Percentiles rank a stretch among this genome's conserved stretches.
These are phyloP conservation scores for Eledona agricola DNA, from an alignment of 2,888 invertebrate species.

Conservation along the genomic window DNA sequence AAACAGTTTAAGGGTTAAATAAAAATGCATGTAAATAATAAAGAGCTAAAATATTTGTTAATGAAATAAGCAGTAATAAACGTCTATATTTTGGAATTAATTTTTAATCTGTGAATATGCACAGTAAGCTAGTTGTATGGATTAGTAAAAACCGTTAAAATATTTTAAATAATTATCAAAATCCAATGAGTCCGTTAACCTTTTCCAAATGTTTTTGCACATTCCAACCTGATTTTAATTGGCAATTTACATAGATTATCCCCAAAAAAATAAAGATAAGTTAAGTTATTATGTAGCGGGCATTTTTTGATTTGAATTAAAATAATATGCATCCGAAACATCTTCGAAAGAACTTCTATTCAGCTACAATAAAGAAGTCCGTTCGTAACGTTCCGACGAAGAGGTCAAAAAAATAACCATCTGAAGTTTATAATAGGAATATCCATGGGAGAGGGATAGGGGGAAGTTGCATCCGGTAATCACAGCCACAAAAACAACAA, in stretches of 20 bases:
- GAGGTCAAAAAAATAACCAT: slow-evolving; percentile 41
- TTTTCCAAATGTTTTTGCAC: slow-evolving; percentile 14
- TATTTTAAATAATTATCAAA: slow-evolving; percentile 20
- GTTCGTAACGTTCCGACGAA: slow-evolving; percentile 36
- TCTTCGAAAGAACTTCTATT: slow-evolving; percentile 9
- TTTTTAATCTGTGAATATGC: too few relatives aligned
- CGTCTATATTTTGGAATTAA: too few relatives aligned
- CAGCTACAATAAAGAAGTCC: slow-evolving; percentile 25
- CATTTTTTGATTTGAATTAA: too few relatives aligned
- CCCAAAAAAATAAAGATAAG: too few relatives aligned
- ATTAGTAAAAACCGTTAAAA: slow-evolving; percentile 8
- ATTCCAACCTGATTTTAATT: slow-evolving; percentile 21
- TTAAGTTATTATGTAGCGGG: too few relatives aligned
- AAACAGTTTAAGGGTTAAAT: too few relatives aligned
- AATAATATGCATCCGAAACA: too few relatives aligned
- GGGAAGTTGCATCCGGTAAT: slow-evolving; percentile 55
- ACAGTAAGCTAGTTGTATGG: too few relatives aligned
- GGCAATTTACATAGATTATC: too few relatives aligned
- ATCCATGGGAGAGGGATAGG: slow-evolving; percentile 41
- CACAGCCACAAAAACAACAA: slow-evolving; percentile 55
- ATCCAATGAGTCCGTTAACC: slow-evolving; percentile 23
- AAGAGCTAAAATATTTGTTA: too few relatives aligned
- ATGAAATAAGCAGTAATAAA: too few relatives aligned
- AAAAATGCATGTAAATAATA: too few relatives aligned
- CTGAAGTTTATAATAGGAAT: slow-evolving; percentile 46